Evolutionary conservation across 2,888 invertebrate genomes (phyloP), one percentile per base, ranked within the genome.

Genomic region (Piscicola geometra): DNA sequence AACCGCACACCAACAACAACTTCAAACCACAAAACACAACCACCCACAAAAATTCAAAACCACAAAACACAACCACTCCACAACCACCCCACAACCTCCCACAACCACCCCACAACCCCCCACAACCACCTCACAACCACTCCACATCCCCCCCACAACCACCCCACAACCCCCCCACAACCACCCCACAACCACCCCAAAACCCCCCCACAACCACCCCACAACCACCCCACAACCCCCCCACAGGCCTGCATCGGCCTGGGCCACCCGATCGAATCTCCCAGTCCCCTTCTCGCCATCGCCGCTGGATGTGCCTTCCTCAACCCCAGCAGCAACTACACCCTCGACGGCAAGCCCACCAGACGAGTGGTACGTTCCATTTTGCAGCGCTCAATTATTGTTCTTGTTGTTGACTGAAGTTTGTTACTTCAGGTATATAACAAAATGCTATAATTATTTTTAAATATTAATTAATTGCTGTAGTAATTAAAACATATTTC

Each of bases 221-320:
- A 41, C 41, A 56, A 25, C 3, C 60, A 56, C 60, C 9, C 50
- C 50, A 47, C 21, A 15, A 35, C 21, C 0, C 50, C n/a, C n/a
- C 67, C 66, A 0, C 71, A 79, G 79, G 47, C 76, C 5, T 75
- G 78, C 32, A 52, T 79, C 30, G 79, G 79, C n/a, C 33, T 79
- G 66, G 79, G 79, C 28, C 50, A 76, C 35, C 79, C 79, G 1
- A 72, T 79, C 21, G 79, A 79, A 72, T 76, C 78, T n/a, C 76
- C 77, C 15, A 77, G 79, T 28, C 77, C 71, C 25, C 50, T 79
- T 25, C 75, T 78, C 33, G 77, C 76, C 25, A 36, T 79, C n/a
- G 72, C 79, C 18, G 41, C 35, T 21, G 79, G 79, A n/a, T 79
- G 79, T 67, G 47, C 77, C 25, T 79, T 79, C 66, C 66, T 79